phyloP scores from a whole-genome alignment of 64 coral and sea anemone genomes.

The Acropora yongei region DNA sequence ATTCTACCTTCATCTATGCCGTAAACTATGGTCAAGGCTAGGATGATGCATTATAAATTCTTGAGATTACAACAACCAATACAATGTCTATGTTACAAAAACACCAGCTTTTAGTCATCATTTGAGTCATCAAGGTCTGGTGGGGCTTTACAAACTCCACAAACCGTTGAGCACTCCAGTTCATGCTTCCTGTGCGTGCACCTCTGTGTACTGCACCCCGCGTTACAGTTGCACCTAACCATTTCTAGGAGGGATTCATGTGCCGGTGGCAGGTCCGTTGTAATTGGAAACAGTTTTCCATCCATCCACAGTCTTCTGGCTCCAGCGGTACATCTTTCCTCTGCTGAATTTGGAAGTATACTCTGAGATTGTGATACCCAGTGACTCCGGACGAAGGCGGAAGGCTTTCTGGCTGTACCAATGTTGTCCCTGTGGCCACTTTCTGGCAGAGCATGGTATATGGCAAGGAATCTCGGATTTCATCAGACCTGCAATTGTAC shows the following conservation, averaged over 20 bases:
- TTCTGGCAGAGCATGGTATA: slow-evolving; percentile 53
- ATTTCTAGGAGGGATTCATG: slow-evolving; percentile 34
- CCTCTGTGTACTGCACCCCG: slow-evolving; percentile 16
- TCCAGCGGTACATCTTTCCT: slow-evolving; percentile 4
- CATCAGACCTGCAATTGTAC: slow-evolving; percentile 21
- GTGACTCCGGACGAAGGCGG: slow-evolving; percentile 35
- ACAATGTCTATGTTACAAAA: background rate
- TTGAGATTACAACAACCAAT: slow-evolving; percentile 15
- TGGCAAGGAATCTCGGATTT: slow-evolving; percentile 40
- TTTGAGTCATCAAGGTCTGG: slow-evolving; percentile 1
- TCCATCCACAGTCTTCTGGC: slow-evolving; percentile 5
- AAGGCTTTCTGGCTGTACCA: slow-evolving; percentile 42
- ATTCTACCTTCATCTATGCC: slow-evolving; percentile 1
- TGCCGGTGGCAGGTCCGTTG: slow-evolving; percentile 38
- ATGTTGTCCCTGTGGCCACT: slow-evolving; percentile 25
- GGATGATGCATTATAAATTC: slow-evolving; percentile 1
- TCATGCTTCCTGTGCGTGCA: slow-evolving; percentile 55
- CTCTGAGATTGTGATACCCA: slow-evolving; percentile 29
- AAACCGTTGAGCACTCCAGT: slow-evolving; percentile 48
- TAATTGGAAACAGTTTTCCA: slow-evolving; percentile 31
- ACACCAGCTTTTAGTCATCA: background rate
- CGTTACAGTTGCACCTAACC: slow-evolving; percentile 38
- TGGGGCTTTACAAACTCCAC: slow-evolving; percentile 49
- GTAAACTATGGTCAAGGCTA: slow-evolving; percentile 7
- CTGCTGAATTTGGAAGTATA: slow-evolving; percentile 49